A percentile compares a stretch with the other conserved stretches of the same genome.
Evolutionary conservation across 2,888 invertebrate genomes (phyloP).

Genomic region (Gymnocheta viridis): DNA sequence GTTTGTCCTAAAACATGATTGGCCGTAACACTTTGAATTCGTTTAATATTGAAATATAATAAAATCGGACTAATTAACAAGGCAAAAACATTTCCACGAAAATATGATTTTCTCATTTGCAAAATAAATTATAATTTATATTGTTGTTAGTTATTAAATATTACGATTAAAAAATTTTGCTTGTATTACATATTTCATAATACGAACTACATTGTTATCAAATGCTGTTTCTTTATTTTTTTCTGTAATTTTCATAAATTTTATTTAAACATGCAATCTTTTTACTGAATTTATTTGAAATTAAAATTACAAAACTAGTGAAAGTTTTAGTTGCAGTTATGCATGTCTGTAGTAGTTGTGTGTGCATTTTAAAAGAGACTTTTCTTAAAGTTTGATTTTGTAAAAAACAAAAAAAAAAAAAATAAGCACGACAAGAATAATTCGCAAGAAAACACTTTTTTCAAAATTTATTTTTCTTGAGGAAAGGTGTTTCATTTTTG

Average conservation of each 20-base stretch:
- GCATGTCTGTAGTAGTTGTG: not conserved
- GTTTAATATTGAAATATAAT: not conserved
- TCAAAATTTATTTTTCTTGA: too few relatives aligned
- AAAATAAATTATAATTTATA: conserved; percentile 17
- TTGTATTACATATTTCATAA: conserved; percentile 47
- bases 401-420: too few relatives aligned
- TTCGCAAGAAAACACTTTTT: not conserved
- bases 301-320: conserved; percentile 4
- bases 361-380: not conserved
- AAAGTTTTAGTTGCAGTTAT: not conserved
- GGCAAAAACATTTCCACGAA: not conserved
- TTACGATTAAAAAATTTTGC: conserved; percentile 9
- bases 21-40: conserved; percentile 35
- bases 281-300: conserved; percentile 19
- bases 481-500: not conserved
- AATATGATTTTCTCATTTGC: conserved; percentile 34
- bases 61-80: not conserved
- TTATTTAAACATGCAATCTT: conserved; percentile 53
- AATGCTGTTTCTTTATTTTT: conserved; percentile 8
- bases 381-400: not conserved
- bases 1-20: conserved; percentile 47
- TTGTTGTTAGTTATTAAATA: conserved; percentile 46
- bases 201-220: conserved; percentile 36
- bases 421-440: too few relatives aligned
- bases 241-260: conserved; percentile 16